A percentile compares a stretch with the other conserved stretches of the same genome.
These are phyloP conservation scores for Portunus trituberculatus DNA, from an alignment of 1,140 invertebrate genomes.

Conservation along the genomic window DNA sequence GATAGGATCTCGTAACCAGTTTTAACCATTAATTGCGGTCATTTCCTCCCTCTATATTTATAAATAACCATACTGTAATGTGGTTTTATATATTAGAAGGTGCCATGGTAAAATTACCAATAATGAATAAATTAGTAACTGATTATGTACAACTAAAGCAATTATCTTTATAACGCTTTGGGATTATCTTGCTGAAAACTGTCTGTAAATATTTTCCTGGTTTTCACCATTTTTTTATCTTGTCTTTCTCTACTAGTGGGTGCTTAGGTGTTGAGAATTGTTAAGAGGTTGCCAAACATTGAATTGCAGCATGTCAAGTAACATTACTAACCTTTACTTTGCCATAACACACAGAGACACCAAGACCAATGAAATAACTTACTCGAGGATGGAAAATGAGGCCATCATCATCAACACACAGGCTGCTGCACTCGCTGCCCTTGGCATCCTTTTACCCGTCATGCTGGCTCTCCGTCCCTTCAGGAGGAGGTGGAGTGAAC, in stretches of 20 bases:
- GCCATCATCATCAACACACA: conserved; percentile 89
- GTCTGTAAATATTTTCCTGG: background rate
- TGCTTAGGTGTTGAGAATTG: conserved; percentile 37
- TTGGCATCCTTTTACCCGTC: conserved; percentile 83
- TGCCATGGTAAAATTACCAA: no score
- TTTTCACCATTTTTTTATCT: background rate
- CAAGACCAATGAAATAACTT: conserved; percentile 78
- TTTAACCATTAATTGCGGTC: no score
- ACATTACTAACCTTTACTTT: conserved; percentile 52
- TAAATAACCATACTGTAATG: no score
- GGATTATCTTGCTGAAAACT: conserved; percentile 50
- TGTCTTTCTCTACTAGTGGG: background rate
- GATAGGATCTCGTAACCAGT: no score
- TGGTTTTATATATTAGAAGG: no score
- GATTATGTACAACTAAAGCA: no score
- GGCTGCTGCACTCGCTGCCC: conserved; percentile 86
- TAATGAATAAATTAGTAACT: no score
- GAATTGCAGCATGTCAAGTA: conserved; percentile 43
- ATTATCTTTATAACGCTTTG: background rate
- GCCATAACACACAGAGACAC: conserved; percentile 70
- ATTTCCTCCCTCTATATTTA: no score
- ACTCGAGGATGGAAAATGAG: conserved; percentile 85
- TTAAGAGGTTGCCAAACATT: conserved; percentile 5
- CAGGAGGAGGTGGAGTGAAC: conserved; percentile 74
- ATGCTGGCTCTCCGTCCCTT: conserved; percentile 72